phyloP scores from a whole-genome alignment of 2,888 invertebrate species.

The Apodemia mormo region DNA sequence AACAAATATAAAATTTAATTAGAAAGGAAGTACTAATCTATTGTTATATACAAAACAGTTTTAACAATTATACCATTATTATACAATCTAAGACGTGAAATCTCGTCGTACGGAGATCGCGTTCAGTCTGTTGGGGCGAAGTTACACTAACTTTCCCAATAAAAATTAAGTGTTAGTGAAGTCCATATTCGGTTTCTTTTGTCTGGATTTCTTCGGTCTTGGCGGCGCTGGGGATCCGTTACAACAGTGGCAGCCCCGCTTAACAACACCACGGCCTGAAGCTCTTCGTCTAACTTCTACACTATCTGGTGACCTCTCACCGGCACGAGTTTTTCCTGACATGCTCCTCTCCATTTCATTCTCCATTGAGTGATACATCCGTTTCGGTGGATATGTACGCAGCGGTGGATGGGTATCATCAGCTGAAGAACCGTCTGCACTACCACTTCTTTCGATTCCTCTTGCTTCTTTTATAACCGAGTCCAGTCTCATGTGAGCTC shows the following conservation, averaged over 20 bases:
- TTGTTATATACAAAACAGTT: constrained; percentile 73
- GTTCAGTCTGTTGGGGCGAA: constrained; percentile 52
- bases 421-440: constrained; percentile 58
- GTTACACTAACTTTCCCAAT: constrained; percentile 7
- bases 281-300: constrained; percentile 57
- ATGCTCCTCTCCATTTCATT: constrained; percentile 64
- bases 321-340: constrained; percentile 62
- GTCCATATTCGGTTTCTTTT: constrained; percentile 57
- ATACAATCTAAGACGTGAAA: constrained; percentile 45
- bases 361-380: constrained; percentile 49
- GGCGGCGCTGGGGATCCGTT: constrained; percentile 79
- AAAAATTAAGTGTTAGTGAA: constrained; percentile 41
- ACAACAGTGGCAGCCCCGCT: constrained; percentile 84
- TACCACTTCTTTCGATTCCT: constrained; percentile 52
- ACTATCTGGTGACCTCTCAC: constrained; percentile 51
- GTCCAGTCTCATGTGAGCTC: constrained; percentile 66
- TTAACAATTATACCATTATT: constrained; percentile 56
- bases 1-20: constrained; percentile 54
- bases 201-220: constrained; percentile 69
- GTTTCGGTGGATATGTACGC: constrained; percentile 65
- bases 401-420: constrained; percentile 64
- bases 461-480: constrained; percentile 74
- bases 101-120: constrained; percentile 56
- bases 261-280: constrained; percentile 80
- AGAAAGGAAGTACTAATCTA: constrained; percentile 48